Base-by-base conservation (phyloP, 2,113 vertebrate species). In the Zapornia atra region DNA sequence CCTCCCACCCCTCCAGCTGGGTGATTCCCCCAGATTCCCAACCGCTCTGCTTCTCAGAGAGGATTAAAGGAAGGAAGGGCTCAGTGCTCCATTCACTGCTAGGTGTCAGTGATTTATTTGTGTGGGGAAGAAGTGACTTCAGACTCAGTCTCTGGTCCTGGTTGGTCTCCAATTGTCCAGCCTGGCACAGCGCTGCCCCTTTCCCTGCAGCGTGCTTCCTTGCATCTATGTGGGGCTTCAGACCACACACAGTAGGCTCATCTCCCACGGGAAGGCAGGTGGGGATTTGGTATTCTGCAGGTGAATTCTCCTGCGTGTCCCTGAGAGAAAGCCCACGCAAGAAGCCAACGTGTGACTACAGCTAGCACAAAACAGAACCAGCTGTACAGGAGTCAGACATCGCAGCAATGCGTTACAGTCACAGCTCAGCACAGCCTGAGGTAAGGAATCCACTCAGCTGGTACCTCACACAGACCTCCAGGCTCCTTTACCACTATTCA, bases 361-460 rank as follows among this genome's bases (percentile, higher is more conserved):
- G 63, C n/a, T 11, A 9, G 36, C 0, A 9, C 19, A 17, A 19
- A 73, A 60, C 2, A 11, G 71, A 79, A 18, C 7, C 4, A 31
- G 31, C 38, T 3, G 0, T 5, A 11, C 76, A 51, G 0, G 0
- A 66, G 54, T 0, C 1, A 6, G 8, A 3, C 42, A 66, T 13
- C 6, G 12, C 6, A 28, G 33, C 17, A 14, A 8, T 0, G 1
- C 29, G 25, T 2, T 8, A 40, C 8, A 53, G 51, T 60, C 56
- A 14, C 11, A 26, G 6, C 59, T 51, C 82, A 5, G 83, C 63
- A 11, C 44, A 63, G 16, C 8, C 24, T 0, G 36, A 38, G 44
- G 44, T 3, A 5, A 15, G 33, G 66, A 54, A n/a, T 1, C 9
- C 8, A 2, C 68, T 14, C 3, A 0, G 36, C 57, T 21, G 26